Evolutionary conservation across 2,797 vertebrate species (phyloP).

Genomic region (Chaunax sp.): DNA sequence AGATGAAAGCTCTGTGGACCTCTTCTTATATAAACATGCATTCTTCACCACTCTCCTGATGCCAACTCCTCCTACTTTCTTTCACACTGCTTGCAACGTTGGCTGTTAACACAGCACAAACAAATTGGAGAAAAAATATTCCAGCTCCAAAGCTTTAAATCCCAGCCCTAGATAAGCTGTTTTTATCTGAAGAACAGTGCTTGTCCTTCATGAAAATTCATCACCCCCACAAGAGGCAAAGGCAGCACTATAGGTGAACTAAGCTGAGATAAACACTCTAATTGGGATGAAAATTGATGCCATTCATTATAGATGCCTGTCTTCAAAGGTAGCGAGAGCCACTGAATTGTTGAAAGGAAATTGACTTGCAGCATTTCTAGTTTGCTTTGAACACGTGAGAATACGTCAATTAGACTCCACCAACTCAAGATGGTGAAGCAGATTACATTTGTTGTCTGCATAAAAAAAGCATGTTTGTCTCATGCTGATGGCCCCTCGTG

Average conservation of each 20-base stretch:
- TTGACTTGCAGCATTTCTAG: conserved; percentile 66
- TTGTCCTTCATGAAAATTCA: conserved; percentile 84
- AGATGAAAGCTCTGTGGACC: conserved; percentile 69
- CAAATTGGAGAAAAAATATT: conserved; percentile 77
- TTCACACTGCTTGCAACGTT: conserved; percentile 28
- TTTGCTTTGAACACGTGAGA: conserved; percentile 74
- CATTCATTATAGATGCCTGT: conserved; percentile 79
- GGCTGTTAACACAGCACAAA: conserved; percentile 73
- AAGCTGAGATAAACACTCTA: conserved; percentile 82
- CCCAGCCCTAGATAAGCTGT: conserved; percentile 74
- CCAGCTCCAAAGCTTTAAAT: conserved; percentile 75
- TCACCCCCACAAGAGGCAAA: conserved; percentile 71
- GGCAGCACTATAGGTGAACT: conserved; percentile 81
- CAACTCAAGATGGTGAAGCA: conserved; percentile 65
- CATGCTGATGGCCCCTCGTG: conserved; percentile 50
- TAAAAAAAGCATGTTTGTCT: conserved; percentile 59
- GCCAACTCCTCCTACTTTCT: conserved; percentile 32
- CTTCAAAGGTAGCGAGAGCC: conserved; percentile 77
- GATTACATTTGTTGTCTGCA: conserved; percentile 65
- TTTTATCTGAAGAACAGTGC: conserved; percentile 76
- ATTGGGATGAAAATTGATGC: conserved; percentile 81
- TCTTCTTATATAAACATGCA: conserved; percentile 67
- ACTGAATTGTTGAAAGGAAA: conserved; percentile 79
- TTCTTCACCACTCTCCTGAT: conserved; percentile 24
- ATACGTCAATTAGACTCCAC: conserved; percentile 68